phyloP scores from a whole-genome alignment of 2,113 vertebrate genomes.

The Thomomys bottae region DNA sequence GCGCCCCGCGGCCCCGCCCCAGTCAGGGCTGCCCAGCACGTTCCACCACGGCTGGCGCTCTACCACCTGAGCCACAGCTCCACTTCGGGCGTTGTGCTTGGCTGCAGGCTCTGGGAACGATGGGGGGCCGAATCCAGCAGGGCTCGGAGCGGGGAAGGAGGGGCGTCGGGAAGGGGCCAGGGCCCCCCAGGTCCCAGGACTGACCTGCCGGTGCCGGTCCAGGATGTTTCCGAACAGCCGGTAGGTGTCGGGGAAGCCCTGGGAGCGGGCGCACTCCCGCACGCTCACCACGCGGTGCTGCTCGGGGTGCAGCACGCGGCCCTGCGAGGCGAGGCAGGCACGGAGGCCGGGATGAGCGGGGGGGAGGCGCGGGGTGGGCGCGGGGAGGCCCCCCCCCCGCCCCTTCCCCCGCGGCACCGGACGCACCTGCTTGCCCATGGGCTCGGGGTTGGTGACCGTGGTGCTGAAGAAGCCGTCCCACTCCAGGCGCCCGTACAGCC shows the following conservation, averaged over 20 bases:
- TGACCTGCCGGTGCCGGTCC: slow-evolving; percentile 97
- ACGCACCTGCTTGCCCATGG: slow-evolving; percentile 98
- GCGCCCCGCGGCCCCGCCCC: too few species aligned
- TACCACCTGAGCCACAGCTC: neutral
- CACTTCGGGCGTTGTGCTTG: too few species aligned
- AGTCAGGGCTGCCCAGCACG: too few species aligned
- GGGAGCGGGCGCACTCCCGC: slow-evolving; percentile 95
- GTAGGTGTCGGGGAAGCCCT: slow-evolving; percentile 97
- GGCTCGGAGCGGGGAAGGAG: too few species aligned
- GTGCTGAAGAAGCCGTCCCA: slow-evolving; percentile 99
- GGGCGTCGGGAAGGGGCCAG: too few species aligned
- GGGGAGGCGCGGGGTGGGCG: neutral
- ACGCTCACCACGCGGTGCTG: slow-evolving; percentile 98
- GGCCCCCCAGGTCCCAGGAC: neutral
- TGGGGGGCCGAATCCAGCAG: too few species aligned
- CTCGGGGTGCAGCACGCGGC: slow-evolving; percentile 95
- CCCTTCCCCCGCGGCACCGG: too few species aligned
- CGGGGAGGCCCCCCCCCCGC: neutral
- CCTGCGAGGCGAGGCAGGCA: slow-evolving; percentile 80
- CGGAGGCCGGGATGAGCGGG: neutral
- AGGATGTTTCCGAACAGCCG: slow-evolving; percentile 95
- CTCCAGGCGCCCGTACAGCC: slow-evolving; percentile 95
- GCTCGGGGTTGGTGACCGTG: slow-evolving; percentile 97
- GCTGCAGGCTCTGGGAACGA: too few species aligned
- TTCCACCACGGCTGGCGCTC: rapidly evolving